Evolutionary conservation across 2,888 invertebrate genomes (phyloP), one percentile per base, ranked within the genome.

Genomic region (Parapristionchus giblindavisi): DNA sequence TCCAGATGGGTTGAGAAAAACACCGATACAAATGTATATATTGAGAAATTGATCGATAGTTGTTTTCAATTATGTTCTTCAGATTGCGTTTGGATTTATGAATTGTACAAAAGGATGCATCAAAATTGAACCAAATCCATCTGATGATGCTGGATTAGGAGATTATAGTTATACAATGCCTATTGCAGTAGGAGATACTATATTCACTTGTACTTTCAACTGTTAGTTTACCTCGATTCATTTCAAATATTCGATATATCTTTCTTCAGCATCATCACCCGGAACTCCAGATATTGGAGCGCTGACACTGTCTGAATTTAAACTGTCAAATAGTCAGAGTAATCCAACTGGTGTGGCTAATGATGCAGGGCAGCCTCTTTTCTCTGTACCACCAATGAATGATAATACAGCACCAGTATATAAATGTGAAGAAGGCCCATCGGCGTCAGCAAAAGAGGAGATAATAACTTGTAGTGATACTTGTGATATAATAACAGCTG

Each of bases 1-100:
- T 61, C 65, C 2, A 65, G 48, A 65, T 65, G 65, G 65, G 65
- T 65, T 21, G 34, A 40, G 14, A 65, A 65, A 4, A 48, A 65
- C 14, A 65, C 32, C n/a, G 14, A 27, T 17, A 21, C 32, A 11
- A 14, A 27, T 21, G 65, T 65, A 43, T 65, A 43, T 1, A 43
- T 29, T 2, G 17, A 29, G 29, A 1, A 43, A 65, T 24, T 14
- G 14, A 65, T 14, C 40, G 43, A 63, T 5, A 14, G 63, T 21
- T 43, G 43, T 27, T 4, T 0, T 11, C 3, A 43, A 32, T 43
- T 6, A 65, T 29, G 40, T 54, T n/a, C 43, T 54, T n/a, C 43
- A 65, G 65, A 21, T 65, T n/a, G 40, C 29, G 29, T 29, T 43
- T 29, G 21, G 11, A 27, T 48, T 29, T 6, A 65, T 43, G 65